Evolutionary conservation across 2,113 vertebrate species (phyloP), one percentile per base, ranked within the genome.

Genomic region (Istiophorus platypterus): DNA sequence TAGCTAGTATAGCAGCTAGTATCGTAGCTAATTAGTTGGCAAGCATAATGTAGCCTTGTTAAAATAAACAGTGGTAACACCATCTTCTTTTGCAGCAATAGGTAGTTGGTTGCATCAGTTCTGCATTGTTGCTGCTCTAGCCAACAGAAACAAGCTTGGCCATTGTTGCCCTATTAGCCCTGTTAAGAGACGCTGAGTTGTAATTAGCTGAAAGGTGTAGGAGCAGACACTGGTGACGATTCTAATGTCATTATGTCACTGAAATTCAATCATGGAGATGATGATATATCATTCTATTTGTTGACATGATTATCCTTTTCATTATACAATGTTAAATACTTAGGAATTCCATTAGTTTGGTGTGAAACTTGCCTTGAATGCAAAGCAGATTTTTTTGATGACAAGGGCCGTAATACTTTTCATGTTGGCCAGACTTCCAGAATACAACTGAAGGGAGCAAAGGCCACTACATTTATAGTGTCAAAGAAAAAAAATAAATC

Each of bases 391-490:
- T 18, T 64, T 6, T 64, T 37, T 18, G 49, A 61, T 57, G 45
- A 57, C 45, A 75, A 62, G 27, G 18, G 12, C 24, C 13, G 39
- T 63, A 24, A 65, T 59, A 84, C 11, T 63, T 29, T 77, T 76
- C 18, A 39, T 54, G 29, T 17, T 64, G 49, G 52, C 66, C 51
- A 52, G 34, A 75, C 78, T 78, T 84, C 27, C 49, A 77, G 47
- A 67, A 68, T 10, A 58, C 22, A 57, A 41, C 49, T 68, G 51
- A 71, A 71, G 52, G 57, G 66, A 77, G 75, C 59, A 67, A 90
- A 89, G 89, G 80, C 88, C 87, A 81, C 80, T 84, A 78, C 78
- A 88, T 87, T 87, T 85, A 82, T 59, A 72, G 20, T 45, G 41
- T 68, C 59, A 65, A 29, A 70, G 59, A 72, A 69, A 82, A 69